These are phyloP conservation scores for Hyperopisus bebe DNA, from an alignment of 2,113 vertebrate species.

Conservation along the genomic window DNA sequence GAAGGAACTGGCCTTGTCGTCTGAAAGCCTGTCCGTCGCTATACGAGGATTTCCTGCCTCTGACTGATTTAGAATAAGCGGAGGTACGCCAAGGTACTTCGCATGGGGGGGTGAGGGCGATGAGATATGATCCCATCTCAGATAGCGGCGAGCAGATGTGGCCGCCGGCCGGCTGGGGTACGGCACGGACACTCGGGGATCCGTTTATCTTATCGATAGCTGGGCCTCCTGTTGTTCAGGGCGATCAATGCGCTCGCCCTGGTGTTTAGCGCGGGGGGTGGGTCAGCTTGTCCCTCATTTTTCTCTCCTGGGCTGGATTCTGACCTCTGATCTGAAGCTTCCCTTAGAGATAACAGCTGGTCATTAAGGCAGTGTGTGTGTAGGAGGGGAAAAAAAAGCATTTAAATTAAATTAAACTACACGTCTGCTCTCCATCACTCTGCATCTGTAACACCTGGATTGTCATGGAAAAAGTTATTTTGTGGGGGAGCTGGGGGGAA, in stretches of 20 bases:
- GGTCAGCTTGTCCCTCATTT: background rate
- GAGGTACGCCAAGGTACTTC: background rate
- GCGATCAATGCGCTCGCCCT: background rate
- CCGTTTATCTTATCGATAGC: background rate
- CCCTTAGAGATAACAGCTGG: constrained; percentile 18
- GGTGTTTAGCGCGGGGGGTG: background rate
- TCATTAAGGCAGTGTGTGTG: background rate
- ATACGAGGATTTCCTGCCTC: background rate
- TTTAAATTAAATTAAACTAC: background rate
- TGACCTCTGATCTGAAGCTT: constrained; percentile 29
- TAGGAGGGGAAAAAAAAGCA: background rate
- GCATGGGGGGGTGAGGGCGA: background rate
- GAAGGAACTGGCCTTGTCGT: background rate
- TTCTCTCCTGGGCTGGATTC: constrained; percentile 4
- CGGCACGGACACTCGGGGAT: background rate
- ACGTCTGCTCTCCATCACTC: background rate
- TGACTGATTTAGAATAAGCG: background rate
- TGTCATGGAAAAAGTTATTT: constrained; percentile 23
- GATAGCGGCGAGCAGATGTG: background rate
- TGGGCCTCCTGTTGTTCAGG: background rate
- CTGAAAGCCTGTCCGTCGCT: background rate
- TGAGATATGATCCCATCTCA: background rate
- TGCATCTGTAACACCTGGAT: constrained; percentile 22
- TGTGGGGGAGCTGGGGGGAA: constrained; percentile 30
- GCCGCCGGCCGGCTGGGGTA: background rate